Evolutionary conservation across 2,888 invertebrate genomes (phyloP), one percentile per base, ranked within the genome.

Genomic region (Tiliacea citrago): DNA sequence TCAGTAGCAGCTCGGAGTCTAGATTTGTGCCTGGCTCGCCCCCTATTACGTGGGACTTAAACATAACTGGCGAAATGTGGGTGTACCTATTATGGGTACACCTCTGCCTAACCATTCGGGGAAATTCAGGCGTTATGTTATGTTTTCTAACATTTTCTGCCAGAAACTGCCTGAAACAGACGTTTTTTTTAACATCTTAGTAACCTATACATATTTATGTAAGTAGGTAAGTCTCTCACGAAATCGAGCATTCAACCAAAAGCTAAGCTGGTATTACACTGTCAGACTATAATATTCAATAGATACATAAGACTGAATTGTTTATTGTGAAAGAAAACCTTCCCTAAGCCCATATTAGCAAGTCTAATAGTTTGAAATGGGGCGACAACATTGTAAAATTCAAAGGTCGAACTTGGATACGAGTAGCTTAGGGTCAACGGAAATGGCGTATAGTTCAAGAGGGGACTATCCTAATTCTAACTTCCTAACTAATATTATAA

Each of bases 321-420:
- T 47, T 12, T 47, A 39, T 16, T 57, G 35, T 47, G n/a, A 18
- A 53, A 71, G 16, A 21, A 21, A 47, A 73, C 35, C n/a, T 73
- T 73, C 39, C 39, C 39, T 39, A 39, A 39, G 39, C 21, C 16
- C 10, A 0, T 16, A 57, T 47, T 57, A 58, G 39, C 12, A 73
- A 39, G 39, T 49, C 16, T 74, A 74, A 58, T 57, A 47, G 57
- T 58, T 47, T 51, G 24, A 51, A 13, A 6, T 69, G 13, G 47
- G 18, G 9, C 9, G 35, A 24, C 3, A 10, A 35, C 16, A 49
- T 42, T 49, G 39, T 74, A 8, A 57, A 39, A 39, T 39, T 39
- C 39, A 39, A 39, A 39, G 39, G 39, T 6, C 39, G 39, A 39
- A 39, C 39, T 39, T 39, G 7, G 39, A 39, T 4, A 39, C 39